Evolutionary conservation across 2,888 invertebrate species (phyloP).

Genomic region (Orgyia antiqua): DNA sequence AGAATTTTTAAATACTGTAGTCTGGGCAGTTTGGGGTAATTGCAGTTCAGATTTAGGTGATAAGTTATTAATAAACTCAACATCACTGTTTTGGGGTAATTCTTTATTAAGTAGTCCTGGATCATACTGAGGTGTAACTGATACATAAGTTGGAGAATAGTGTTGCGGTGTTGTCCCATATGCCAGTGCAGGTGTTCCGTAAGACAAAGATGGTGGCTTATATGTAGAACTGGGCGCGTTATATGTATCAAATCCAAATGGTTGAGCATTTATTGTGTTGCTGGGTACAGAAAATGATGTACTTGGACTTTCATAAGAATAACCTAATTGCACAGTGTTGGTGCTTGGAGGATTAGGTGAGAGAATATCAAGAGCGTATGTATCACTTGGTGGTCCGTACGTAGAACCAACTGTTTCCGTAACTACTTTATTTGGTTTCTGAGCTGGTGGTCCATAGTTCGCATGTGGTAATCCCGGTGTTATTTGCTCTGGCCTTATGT

Average conservation of each 20-base stretch:
- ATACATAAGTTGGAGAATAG: slow-evolving; percentile 16
- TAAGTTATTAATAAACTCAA: slow-evolving; percentile 38
- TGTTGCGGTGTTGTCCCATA: slow-evolving; percentile 28
- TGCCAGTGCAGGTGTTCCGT: slow-evolving; percentile 27
- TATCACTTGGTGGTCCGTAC: slow-evolving; percentile 50
- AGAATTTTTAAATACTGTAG: slow-evolving; percentile 61
- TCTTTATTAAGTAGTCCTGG: slow-evolving; percentile 43
- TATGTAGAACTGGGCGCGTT: slow-evolving; percentile 36
- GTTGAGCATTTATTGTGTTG: slow-evolving; percentile 18
- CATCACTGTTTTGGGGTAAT: slow-evolving; percentile 39
- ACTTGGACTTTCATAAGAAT: slow-evolving; percentile 26
- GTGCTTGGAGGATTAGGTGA: slow-evolving; percentile 42
- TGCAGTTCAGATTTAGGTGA: slow-evolving; percentile 42
- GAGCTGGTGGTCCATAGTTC: slow-evolving; percentile 48
- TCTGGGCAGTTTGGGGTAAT: slow-evolving; percentile 54
- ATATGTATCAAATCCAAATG: slow-evolving; percentile 26
- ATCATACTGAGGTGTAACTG: slow-evolving; percentile 33
- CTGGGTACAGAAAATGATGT: slow-evolving; percentile 15
- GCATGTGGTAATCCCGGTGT: slow-evolving; percentile 42
- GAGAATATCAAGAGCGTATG: slow-evolving; percentile 47
- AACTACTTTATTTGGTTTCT: slow-evolving; percentile 29
- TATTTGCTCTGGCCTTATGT: slow-evolving; percentile 33
- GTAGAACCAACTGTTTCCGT: slow-evolving; percentile 45
- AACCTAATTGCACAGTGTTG: slow-evolving; percentile 37
- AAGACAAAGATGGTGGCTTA: slow-evolving; percentile 31